A percentile compares a stretch with the other conserved stretches of the same genome.
phyloP scores from a whole-genome alignment of 2,888 invertebrate species.

The Brachycybe producta region DNA sequence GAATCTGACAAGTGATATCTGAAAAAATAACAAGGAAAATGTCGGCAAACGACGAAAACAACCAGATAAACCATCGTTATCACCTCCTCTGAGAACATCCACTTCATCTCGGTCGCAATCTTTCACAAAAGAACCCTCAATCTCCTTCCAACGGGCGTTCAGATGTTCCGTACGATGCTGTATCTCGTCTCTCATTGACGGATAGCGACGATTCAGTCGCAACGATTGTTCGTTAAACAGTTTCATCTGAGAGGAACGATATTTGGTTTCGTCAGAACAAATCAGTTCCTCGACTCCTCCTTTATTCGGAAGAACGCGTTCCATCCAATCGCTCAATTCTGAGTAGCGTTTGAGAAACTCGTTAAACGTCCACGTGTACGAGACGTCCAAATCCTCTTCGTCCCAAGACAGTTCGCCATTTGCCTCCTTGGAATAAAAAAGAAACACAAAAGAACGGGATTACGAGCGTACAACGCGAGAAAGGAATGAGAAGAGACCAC shows the following conservation, averaged over 20 bases:
- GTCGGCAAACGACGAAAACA: not conserved
- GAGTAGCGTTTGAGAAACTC: slow-evolving; percentile 66
- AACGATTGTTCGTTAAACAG: slow-evolving; percentile 66
- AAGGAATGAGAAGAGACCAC: too few relatives aligned
- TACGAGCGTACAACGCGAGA: not conserved
- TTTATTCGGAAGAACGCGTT: slow-evolving; percentile 44
- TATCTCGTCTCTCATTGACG: slow-evolving; percentile 51
- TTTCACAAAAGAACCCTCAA: slow-evolving; percentile 52
- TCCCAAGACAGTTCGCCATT: slow-evolving; percentile 58
- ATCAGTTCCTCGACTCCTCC: slow-evolving; percentile 40
- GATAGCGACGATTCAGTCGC: slow-evolving; percentile 51
- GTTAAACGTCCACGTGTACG: slow-evolving; percentile 52
- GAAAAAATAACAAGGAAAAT: slow-evolving; percentile 23
- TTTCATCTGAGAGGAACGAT: slow-evolving; percentile 54
- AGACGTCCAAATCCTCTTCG: slow-evolving; percentile 41
- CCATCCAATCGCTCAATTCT: slow-evolving; percentile 67
- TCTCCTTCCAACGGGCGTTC: slow-evolving; percentile 64
- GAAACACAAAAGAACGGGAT: slow-evolving; percentile 15
- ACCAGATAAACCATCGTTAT: not conserved
- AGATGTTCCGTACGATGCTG: slow-evolving; percentile 58
- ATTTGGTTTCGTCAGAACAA: slow-evolving; percentile 60
- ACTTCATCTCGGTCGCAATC: slow-evolving; percentile 30
- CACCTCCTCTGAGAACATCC: slow-evolving; percentile 31
- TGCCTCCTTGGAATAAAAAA: slow-evolving; percentile 47
- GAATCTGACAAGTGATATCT: slow-evolving; percentile 65